Evolutionary conservation across 2,113 vertebrate genomes (phyloP), one percentile per base, ranked within the genome.

Genomic region (Lycaon pictus): DNA sequence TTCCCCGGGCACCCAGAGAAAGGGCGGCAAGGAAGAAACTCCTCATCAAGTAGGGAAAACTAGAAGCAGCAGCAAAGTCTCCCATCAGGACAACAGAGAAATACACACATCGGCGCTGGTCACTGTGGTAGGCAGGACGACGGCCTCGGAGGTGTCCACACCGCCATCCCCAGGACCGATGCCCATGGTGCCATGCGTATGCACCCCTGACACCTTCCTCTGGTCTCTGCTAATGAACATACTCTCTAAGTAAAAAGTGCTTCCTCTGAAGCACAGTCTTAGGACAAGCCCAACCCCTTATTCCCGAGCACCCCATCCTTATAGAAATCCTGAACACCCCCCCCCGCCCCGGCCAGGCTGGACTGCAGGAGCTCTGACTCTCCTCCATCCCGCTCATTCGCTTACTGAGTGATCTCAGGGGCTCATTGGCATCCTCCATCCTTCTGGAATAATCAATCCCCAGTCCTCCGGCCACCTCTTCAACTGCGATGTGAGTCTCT

Each of bases 141-240:
- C 11, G n/a, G 16, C 4, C 60, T 72, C 72, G 7, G 17, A n/a
- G 27, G 51, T 35, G 56, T 11, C 56, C 32, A 0, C 20, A 20
- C 51, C 16, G 43, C 63, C 37, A 5, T 7, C 19, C n/a, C 77
- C 19, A 15, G 62, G 56, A 8, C 5, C 89, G 7, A 19, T 7
- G n/a, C 5, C 10, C 25, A 20, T 12, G 37, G 5, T 15, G 15
- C 71, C 55, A 8, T 7, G 20, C 11, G 0, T 9, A 0, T 4
- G 22, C 43, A 8, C 88, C 12, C 3, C 56, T 4, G 2, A 12
- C n/a, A 4, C 51, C 55, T 72, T 3, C 35, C 37, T 20, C 56
- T 10, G 12, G 15, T 8, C 29, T 67, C 48, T 11, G 2, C 65
- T 6, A 25, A 20, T 3, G 89, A 55, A 62, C 81, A 13, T 63